phyloP scores from a whole-genome alignment of 2,113 vertebrate genomes.

The Osmerus mordax region DNA sequence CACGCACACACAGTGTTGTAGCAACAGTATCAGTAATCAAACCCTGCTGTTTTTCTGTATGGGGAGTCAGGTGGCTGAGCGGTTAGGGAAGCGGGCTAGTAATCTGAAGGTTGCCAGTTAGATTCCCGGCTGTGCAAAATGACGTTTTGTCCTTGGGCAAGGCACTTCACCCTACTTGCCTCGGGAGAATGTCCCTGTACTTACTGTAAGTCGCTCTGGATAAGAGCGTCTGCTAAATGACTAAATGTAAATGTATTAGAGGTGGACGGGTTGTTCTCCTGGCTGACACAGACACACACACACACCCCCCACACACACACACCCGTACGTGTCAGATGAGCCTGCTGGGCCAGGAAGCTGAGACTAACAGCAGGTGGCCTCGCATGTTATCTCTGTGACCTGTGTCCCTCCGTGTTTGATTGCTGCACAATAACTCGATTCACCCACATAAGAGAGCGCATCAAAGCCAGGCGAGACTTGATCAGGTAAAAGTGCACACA shows the following conservation, averaged over 20 bases:
- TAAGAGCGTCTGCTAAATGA: no score
- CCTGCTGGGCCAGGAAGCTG: constrained; percentile 55
- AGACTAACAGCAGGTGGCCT: constrained; percentile 65
- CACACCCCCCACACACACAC: neutral
- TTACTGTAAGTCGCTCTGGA: no score
- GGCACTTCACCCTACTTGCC: no score
- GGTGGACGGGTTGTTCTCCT: neutral
- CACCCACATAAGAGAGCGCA: constrained; percentile 17
- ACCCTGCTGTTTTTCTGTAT: constrained; percentile 34
- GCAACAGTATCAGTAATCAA: constrained; percentile 61
- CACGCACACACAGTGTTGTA: constrained; percentile 3
- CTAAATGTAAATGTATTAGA: no score
- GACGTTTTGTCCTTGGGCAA: no score
- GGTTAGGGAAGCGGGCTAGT: no score
- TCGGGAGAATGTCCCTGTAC: no score
- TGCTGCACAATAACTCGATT: constrained; percentile 31
- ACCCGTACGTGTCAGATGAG: constrained; percentile 46
- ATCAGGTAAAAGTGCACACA: neutral
- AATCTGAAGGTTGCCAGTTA: no score
- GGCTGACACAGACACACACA: neutral
- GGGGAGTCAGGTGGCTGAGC: no score
- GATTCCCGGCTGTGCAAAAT: no score
- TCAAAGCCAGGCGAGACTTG: constrained; percentile 19
- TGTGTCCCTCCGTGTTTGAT: constrained; percentile 46
- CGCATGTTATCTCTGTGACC: constrained; percentile 68